These are phyloP conservation scores for Eulithis testata DNA, from an alignment of 2,888 invertebrate genomes.

Conservation along the genomic window DNA sequence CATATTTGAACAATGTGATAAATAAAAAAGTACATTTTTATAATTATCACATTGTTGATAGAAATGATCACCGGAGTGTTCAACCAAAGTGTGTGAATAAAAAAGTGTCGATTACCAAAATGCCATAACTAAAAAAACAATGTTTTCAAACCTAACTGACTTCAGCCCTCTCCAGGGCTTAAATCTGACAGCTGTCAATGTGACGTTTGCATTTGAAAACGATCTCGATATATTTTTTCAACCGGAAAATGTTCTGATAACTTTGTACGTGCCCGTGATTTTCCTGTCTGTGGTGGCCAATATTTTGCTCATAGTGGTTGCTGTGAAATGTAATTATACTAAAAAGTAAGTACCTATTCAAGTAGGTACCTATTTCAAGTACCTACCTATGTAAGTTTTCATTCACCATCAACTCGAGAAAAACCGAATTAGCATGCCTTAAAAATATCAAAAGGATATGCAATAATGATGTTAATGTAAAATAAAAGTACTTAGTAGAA, in stretches of 20 bases:
- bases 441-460: no score
- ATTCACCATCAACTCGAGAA: no score
- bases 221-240: slow-evolving; percentile 74
- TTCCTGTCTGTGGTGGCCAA: slow-evolving; percentile 86
- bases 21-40: no score
- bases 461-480: no score
- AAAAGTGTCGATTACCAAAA: slow-evolving; percentile 22
- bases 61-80: no score
- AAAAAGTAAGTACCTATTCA: slow-evolving; percentile 82
- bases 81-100: slow-evolving; percentile 1
- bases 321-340: slow-evolving; percentile 88
- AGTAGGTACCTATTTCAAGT: not conserved
- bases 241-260: slow-evolving; percentile 82
- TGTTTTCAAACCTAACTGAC: slow-evolving; percentile 47
- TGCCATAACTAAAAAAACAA: slow-evolving; percentile 38
- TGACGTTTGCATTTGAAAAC: slow-evolving; percentile 49
- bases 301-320: slow-evolving; percentile 87
- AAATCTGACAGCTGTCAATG: slow-evolving; percentile 38
- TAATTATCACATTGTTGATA: no score
- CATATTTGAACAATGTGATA: no score
- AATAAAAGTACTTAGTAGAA: no score
- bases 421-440: no score
- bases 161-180: slow-evolving; percentile 36
- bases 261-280: slow-evolving; percentile 86
- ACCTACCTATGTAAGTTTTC: no score